Base-by-base conservation (phyloP, 2,888 invertebrate genomes). In the Punctoribates punctum region DNA sequence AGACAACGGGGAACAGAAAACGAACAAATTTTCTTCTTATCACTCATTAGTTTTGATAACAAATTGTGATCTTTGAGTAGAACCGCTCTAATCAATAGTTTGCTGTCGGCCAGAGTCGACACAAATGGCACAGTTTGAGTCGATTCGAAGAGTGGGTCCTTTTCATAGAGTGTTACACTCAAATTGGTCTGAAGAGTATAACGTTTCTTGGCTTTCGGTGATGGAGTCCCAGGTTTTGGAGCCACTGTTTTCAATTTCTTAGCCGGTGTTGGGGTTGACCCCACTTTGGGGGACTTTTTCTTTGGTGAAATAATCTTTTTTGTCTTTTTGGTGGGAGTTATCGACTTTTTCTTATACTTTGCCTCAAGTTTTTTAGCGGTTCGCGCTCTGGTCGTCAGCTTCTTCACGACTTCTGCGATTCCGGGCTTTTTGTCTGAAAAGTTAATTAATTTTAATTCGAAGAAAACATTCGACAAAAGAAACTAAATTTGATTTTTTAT, bases 61-160 rank as follows among this genome's bases (percentile, higher is more conserved):
- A 84, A 78, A n/a, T 82, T 82, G 75, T 82, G 79, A 79, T 86
- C 85, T 38, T 83, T 83, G 48, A 82, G 77, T 17, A 82, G 77
- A n/a, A 85, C 83, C 51, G 86, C 85, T 73, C 85, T 81, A 77
- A 85, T 84, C n/a, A 84, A 81, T 74, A 86, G 81, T 77, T 85
- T 84, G 17, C 84, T 84, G 76, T 85, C 82, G 4, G 83, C 83
- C 9, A 80, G 77, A 20, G 83, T 82, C 17, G 86, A 86, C 51
- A 86, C 82, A 79, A 83, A 84, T 17, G 86, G 85, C 62, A 85
- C 29, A 17, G 48, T 54, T 17, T 65, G 23, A 29, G 23, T 38
- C 1, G 75, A 20, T 20, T 77, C 75, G 23, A 77, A 77, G 9
- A 62, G 29, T 8, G 57, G 57, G 27, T 77, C 75, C 51, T 62